Base-by-base conservation (phyloP, 1,140 invertebrate species). In the Ooceraea biroi region DNA sequence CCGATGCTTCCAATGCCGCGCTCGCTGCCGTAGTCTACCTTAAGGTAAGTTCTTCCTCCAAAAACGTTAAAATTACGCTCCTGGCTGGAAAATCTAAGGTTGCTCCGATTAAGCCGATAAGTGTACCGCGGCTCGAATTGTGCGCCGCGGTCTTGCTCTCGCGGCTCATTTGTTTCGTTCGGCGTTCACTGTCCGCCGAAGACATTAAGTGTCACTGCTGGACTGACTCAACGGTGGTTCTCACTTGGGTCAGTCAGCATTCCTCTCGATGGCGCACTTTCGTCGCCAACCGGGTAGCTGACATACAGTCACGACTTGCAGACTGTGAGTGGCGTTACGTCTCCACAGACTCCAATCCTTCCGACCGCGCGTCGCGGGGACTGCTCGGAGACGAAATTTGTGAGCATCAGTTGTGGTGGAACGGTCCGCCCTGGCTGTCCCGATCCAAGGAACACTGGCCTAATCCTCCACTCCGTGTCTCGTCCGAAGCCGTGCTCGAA, bases 41-140 rank as follows among this genome's bases (percentile, higher is more conserved):
- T n/a, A n/a, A n/a, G n/a, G 0, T 30, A 55, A 0, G 36, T 22
- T 14, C 17, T 5, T 41, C 14, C 17, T 14, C 11, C 5, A 14
- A 4, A 1, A 30, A 48, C 19, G 41, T 48, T 12, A 5, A 12
- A 3, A 1, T 60, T 12, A 17, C 11, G 46, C 36, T 52, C n/a
- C 1, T 74, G n/a, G 3, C 55, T 1, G 55, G 30, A 0, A 74
- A 74, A n/a, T n/a, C 71, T 10, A 74, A 74, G 36, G 57, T 74
- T 22, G 71, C 55, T 8, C 71, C 71, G 8, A 17, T 74, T 0
- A 60, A 74, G 17, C 2, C 71, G 5, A 5, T 74, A 7, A 74
- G 36, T 22, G 19, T 74, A 4, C 71, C 55, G 0, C 30, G 57
- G 0, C 25, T 74, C 1, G 57, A 74, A 17, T 12, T 74, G 1